Conservation (phyloP, 2,113 vertebrate genomes). For the Neogale vison region DNA sequence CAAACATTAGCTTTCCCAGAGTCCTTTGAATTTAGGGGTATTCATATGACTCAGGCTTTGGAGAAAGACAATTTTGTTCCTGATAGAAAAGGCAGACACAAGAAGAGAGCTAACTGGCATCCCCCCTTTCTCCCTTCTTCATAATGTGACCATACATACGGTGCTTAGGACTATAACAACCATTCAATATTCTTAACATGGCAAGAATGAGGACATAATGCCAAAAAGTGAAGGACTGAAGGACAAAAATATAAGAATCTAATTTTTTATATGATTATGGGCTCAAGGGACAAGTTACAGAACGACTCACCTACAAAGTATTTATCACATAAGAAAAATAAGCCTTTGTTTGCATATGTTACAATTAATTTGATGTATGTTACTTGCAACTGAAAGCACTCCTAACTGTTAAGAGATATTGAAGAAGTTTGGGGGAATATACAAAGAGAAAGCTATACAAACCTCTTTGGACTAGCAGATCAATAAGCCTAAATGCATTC, state of each 20-base stretch:
- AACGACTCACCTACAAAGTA: background rate
- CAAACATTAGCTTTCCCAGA: background rate
- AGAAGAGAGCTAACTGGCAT: background rate
- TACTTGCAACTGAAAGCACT: background rate
- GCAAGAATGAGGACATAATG: background rate
- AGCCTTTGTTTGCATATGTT: background rate
- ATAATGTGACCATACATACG: background rate
- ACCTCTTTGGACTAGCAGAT: background rate
- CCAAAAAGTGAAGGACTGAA: background rate
- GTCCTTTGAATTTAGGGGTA: background rate
- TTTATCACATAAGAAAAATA: background rate
- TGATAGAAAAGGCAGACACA: background rate
- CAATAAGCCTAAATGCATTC: background rate
- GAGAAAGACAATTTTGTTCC: background rate
- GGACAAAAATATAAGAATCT: background rate
- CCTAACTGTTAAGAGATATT: background rate
- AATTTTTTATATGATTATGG: background rate
- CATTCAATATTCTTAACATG: background rate
- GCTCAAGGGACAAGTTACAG: background rate
- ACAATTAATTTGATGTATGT: background rate
- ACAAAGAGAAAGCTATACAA: background rate
- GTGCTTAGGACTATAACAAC: background rate
- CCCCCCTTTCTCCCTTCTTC: background rate
- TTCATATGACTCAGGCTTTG: background rate
- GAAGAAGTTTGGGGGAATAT: background rate